Evolutionary conservation across 1,140 invertebrate species (phyloP).

Genomic region (Drosophila albomicans): DNA sequence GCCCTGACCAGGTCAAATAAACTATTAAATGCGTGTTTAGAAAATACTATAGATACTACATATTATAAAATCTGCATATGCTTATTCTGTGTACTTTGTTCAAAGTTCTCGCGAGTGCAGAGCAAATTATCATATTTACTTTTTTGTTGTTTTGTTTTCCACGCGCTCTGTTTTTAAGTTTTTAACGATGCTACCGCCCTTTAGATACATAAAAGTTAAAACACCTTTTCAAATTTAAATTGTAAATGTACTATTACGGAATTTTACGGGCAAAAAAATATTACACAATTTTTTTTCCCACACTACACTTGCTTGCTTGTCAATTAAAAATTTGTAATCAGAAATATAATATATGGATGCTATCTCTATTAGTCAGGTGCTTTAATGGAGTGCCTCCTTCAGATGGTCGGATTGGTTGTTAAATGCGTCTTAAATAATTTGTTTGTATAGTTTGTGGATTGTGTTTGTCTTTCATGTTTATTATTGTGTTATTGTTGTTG

Average conservation of each 20-base stretch:
- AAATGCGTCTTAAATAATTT: conserved; percentile 38
- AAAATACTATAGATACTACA: not conserved
- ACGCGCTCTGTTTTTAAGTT: not conserved
- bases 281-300: conserved; percentile 14
- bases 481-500: conserved; percentile 13
- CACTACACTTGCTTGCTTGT: not conserved
- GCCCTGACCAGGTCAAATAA: conserved; percentile 20
- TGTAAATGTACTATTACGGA: not conserved
- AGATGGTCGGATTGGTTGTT: conserved; percentile 5
- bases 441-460: conserved; percentile 8
- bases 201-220: not conserved
- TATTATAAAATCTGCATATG: too few relatives aligned
- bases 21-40: not conserved
- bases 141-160: not conserved
- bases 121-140: not conserved
- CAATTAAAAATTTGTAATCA: conserved; percentile 22
- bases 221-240: not conserved
- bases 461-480: conserved; percentile 8
- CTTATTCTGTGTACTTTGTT: not conserved
- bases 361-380: conserved; percentile 7
- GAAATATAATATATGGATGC: conserved; percentile 1
- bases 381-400: conserved; percentile 15
- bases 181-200: conserved; percentile 1
- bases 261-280: conserved; percentile 2
- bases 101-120: conserved; percentile 6